Base-by-base conservation (phyloP, 2,888 invertebrate species). In the Lepidochrysops patricia region DNA sequence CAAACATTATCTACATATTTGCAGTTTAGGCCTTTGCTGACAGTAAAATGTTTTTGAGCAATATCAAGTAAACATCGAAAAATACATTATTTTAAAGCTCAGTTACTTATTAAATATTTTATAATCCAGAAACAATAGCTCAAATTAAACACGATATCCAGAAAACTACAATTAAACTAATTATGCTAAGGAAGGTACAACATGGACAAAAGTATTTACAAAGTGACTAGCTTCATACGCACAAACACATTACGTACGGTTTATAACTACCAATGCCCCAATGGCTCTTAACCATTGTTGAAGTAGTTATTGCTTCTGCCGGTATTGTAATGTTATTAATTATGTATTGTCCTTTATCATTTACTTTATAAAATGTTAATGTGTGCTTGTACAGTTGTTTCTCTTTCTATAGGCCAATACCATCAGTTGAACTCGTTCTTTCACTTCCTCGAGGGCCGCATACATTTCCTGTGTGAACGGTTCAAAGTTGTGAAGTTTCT, bases 381-480 rank as follows among this genome's bases (percentile, higher is more conserved):
- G 54, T 54, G 54, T 12, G 9, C 29, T 32, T 29, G 54, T 54
- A 54, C 54, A 54, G 12, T 54, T 54, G 12, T 54, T 19, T 2
- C 29, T 15, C 12, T 15, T 54, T 15, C 54, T 15, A 32, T 19
- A 54, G 54, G 29, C 54, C 9, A 12, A 32, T 19, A 54, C 29
- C 32, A 32, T 54, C 9, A 2, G 3, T 29, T 29, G 15, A 29
- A 54, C 29, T 9, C 54, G 29, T 2, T 32, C 13, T 29, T 54
- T 29, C 1, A 54, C 54, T 12, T 32, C 64, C 7, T 78, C 70
- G 6, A 88, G 54, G 0, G 71, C 74, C 5, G 65, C 64, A 69
- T 84, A 89, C 94, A 95, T 94, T 12, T 90, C 84, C 0, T 86
- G 76, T 0, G 93, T 92, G 75, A 91, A 95, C 0, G 95, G 95